Evolutionary conservation across 1,140 invertebrate species (phyloP), one percentile per base, ranked within the genome.

Genomic region (Drosophila setifemur): DNA sequence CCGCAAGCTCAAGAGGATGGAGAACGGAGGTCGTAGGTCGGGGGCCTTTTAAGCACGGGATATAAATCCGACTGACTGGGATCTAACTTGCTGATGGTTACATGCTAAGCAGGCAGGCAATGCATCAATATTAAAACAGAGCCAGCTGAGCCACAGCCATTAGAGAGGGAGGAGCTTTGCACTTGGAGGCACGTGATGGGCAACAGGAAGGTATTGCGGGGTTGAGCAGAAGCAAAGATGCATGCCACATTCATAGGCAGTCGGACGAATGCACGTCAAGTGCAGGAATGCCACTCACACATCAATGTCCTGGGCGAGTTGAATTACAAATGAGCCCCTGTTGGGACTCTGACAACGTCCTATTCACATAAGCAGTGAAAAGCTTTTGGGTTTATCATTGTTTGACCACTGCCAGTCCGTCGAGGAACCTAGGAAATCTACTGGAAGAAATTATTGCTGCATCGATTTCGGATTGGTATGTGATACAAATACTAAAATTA

Each of bases 281-380:
- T 72, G 63, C 63, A 64, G 54, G 70, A 23, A 48, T 54, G 70
- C 43, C 70, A 67, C 42, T 49, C 69, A 55, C 63, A 52, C 72
- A 81, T 81, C 75, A 58, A 73, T 78, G 79, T 69, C 63, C 63
- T 39, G 43, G 47, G 52, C 60, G 70, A 75, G 60, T 75, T 79
- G 81, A 75, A 86, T 85, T 85, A 68, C 75, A 85, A 85, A 85
- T 85, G 81, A 79, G 64, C 50, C 28, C 39, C 29, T 78, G 54
- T 82, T 60, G 58, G 47, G 52, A 42, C 43, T 54, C 50, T 44
- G 45, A 48, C 47, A 54, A 53, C 39, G 70, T 68, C 55, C 66
- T 75, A 53, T 49, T 43, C 58, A 61, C 79, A 73, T 83, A 60
- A 52, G 55, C 48, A 73, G 39, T 55, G 49, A 52, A 55, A 66